Evolutionary conservation across 2,113 vertebrate species (phyloP), one percentile per base, ranked within the genome.

Genomic region (Rana temporaria): DNA sequence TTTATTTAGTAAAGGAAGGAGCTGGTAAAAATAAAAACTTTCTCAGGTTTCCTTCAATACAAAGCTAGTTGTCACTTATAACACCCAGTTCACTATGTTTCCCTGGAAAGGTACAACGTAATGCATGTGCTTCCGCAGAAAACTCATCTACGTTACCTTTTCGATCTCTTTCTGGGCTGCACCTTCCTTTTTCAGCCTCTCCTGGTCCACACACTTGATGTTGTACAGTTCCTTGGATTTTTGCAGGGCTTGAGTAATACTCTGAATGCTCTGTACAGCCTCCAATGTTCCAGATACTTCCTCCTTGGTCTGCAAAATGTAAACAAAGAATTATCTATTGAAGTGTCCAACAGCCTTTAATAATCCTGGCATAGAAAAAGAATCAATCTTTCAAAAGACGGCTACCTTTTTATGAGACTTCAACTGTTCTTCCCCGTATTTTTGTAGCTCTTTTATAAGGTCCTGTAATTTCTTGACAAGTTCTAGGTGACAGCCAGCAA

Each of bases 201-300:
- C 98, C 78, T 97, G 96, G 85, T 99, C 98, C 2, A 99, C 91
- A 63, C 92, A 97, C 86, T 97, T 99, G 85, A 92, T 88, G 80
- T 96, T 96, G 86, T 99, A 99, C 90, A 91, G 96, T 90, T 99
- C 98, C 90, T 98, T 98, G 88, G 96, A 96, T 89, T 99, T 99
- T 88, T 96, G 97, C 69, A 99, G 93, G 14, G 96, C 91, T 88
- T 98, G 97, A 82, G 94, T 96, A 85, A 95, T 97, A 88, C 87
- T 96, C 91, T 99, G 97, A 91, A 99, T 98, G 89, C 92, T 96
- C 89, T 99, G 97, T 74, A 99, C 95, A 16, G 97, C 96, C 90
- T 99, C 98, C 85, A 99, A 87, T 17, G 98, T 98, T 86, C 96
- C 95, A 57, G 98, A 93, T 90, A 99, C 98, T 62, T 99, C 97